Evolutionary conservation across 2,888 invertebrate genomes (phyloP).

Genomic region (Anthrax anthrax): DNA sequence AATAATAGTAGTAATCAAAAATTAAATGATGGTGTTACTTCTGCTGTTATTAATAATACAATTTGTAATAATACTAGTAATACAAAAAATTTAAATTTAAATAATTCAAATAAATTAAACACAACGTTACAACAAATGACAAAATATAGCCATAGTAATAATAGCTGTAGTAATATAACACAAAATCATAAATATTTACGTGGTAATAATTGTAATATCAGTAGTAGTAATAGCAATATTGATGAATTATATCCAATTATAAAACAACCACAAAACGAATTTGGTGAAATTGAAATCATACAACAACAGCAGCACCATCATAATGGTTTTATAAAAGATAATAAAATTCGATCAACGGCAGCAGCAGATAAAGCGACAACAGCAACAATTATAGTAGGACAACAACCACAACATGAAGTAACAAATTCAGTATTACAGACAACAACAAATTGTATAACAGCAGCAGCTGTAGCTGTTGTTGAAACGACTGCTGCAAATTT

Average conservation of each 20-base stretch:
- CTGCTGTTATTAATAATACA: no score
- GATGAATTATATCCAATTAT: not conserved
- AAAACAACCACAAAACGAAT: not conserved
- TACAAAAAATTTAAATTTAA: not conserved
- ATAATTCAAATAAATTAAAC: not conserved
- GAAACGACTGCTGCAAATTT: constrained; percentile 13
- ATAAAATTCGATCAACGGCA: not conserved
- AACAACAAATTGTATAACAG: not conserved
- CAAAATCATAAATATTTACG: not conserved
- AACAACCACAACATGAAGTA: constrained; percentile 8
- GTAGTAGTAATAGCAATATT: no score
- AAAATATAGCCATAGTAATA: not conserved
- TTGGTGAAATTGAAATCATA: constrained; percentile 2
- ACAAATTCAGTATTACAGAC: constrained; percentile 8
- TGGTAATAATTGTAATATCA: no score
- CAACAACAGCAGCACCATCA: not conserved
- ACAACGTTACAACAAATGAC: not conserved
- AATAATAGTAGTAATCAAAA: not conserved
- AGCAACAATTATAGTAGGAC: constrained; percentile 4
- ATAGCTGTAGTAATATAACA: not conserved
- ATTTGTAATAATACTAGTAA: no score
- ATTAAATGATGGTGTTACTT: not conserved
- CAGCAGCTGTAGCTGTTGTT: constrained; percentile 12
- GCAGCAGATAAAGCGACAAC: not conserved
- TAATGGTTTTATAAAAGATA: not conserved